Base-by-base conservation (phyloP, 2,888 invertebrate genomes). In the Gisinianus flammeolus region DNA sequence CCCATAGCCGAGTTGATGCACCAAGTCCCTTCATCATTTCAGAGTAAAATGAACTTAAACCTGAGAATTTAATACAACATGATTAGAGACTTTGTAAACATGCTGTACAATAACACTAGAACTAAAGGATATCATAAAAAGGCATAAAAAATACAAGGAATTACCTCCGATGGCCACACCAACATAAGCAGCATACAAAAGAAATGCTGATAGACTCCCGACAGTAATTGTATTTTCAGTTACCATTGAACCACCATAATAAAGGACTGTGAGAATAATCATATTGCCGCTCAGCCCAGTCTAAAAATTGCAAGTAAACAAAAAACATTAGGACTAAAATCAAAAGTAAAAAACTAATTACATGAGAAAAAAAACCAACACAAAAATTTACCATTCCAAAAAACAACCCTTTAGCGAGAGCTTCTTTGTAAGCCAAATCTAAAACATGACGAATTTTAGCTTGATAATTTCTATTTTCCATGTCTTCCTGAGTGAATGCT, bases 11-110 rank as follows among this genome's bases (percentile, higher is more conserved):
- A 0, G 92, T 90, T 2, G 95, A 95, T 0, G 98, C 96, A 0
- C 98, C 98, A 2, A 98, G 88, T 0, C 96, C 97, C 86, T 94
- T 94, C 88, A 97, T 98, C 81, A 98, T 87, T 86, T 98, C 97
- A 0, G 96, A 93, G 86, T 97, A 98, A 87, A 97, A 97, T 83
- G 92, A 93, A 68, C 94, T 94, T n/a, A 98, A 87, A 16, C 96
- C 35, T 35, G 35, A n/a, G n/a, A n/a, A n/a, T n/a, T n/a, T n/a
- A n/a, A n/a, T n/a, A n/a, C n/a, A n/a, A n/a, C n/a, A n/a, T n/a
- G n/a, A n/a, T n/a, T n/a, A n/a, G n/a, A n/a, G n/a, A n/a, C n/a
- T n/a, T n/a, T n/a, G n/a, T n/a, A n/a, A n/a, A n/a, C n/a, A n/a
- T n/a, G n/a, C n/a, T n/a, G n/a, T n/a, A n/a, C n/a, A n/a, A n/a